phyloP scores from a whole-genome alignment of 1,140 invertebrate genomes.

The Oppia nitens region DNA sequence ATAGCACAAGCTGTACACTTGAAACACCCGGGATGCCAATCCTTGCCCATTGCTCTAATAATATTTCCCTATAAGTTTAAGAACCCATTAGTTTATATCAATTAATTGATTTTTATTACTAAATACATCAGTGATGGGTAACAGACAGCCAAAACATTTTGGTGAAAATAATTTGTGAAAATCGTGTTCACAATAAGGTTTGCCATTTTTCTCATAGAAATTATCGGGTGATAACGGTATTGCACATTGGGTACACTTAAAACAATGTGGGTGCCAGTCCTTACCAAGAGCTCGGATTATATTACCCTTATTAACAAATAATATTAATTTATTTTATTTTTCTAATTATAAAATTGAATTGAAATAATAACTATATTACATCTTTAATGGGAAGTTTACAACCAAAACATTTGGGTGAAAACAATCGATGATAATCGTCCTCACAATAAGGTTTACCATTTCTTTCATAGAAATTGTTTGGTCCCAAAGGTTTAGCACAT shows the following conservation, averaged over 20 bases:
- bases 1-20: slow-evolving; percentile 34
- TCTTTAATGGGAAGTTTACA: slow-evolving; percentile 34
- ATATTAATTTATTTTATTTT: slow-evolving; percentile 45
- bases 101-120: slow-evolving; percentile 29
- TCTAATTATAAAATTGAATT: too few relatives aligned
- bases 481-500: slow-evolving; percentile 34
- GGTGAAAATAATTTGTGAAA: slow-evolving; percentile 39
- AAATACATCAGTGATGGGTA: slow-evolving; percentile 45
- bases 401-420: slow-evolving; percentile 35
- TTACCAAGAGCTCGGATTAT: slow-evolving; percentile 34
- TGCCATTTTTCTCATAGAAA: slow-evolving; percentile 36
- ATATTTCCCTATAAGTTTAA: background rate
- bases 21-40: slow-evolving; percentile 39
- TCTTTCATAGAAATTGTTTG: slow-evolving; percentile 37
- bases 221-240: slow-evolving; percentile 33
- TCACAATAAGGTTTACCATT: slow-evolving; percentile 36
- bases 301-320: slow-evolving; percentile 22
- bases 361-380: too few relatives aligned
- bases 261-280: slow-evolving; percentile 39
- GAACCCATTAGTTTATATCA: background rate
- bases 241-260: slow-evolving; percentile 34
- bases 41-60: slow-evolving; percentile 33
- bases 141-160: slow-evolving; percentile 35
- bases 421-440: slow-evolving; percentile 36
- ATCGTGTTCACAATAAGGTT: slow-evolving; percentile 37